Percentiles rank a stretch among this genome's conserved stretches.
These are phyloP conservation scores for Ectemnius lituratus DNA, from an alignment of 2,888 invertebrate genomes.

Conservation along the genomic window DNA sequence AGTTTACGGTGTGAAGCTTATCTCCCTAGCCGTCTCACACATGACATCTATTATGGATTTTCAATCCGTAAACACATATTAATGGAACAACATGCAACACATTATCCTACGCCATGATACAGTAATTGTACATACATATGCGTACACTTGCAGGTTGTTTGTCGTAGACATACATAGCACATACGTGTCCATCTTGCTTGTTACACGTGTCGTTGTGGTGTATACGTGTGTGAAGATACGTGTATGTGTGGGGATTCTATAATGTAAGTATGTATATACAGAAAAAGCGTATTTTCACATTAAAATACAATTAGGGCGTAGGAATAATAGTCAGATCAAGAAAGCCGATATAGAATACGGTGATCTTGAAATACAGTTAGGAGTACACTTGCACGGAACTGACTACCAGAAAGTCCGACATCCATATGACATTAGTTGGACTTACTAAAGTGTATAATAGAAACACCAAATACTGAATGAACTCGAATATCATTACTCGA, in stretches of 20 bases:
- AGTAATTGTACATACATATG: constrained; percentile 65
- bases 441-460: too few species aligned
- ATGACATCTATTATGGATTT: constrained; percentile 76
- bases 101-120: constrained; percentile 75
- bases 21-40: constrained; percentile 68
- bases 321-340: constrained; percentile 15
- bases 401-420: too few species aligned
- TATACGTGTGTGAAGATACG: constrained; percentile 17
- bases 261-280: constrained; percentile 27
- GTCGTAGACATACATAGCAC: constrained; percentile 3
- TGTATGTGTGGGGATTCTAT: not conserved
- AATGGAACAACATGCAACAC: constrained; percentile 78
- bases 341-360: too few species aligned
- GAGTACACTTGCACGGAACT: too few species aligned
- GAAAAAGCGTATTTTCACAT: constrained; percentile 42
- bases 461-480: too few species aligned
- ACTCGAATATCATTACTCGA: too few species aligned
- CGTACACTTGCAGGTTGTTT: constrained; percentile 42
- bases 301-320: constrained; percentile 46
- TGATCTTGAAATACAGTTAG: too few species aligned
- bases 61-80: constrained; percentile 76
- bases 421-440: too few species aligned
- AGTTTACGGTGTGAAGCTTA: constrained; percentile 57
- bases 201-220: constrained; percentile 14
- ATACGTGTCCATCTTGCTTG: constrained; percentile 8